A percentile compares a stretch with the other conserved stretches of the same genome.
Evolutionary conservation across 2,113 vertebrate species (phyloP).

Genomic region (Macrotis lagotis): DNA sequence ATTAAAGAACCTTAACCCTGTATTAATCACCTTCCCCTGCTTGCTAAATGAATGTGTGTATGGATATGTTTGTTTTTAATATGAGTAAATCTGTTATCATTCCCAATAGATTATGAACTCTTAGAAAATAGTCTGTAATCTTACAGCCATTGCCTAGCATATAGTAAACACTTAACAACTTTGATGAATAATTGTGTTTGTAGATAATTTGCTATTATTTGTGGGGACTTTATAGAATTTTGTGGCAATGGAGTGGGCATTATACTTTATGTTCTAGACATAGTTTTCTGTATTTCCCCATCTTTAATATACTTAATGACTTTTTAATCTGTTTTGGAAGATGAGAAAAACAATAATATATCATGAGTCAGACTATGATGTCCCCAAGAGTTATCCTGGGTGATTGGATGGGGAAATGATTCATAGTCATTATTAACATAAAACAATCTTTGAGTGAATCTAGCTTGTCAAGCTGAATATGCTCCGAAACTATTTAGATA

Average conservation of each 20-base stretch:
- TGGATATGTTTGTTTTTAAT: too few relatives aligned
- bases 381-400: neutral
- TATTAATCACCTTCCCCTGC: neutral
- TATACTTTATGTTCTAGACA: neutral
- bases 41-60: neutral
- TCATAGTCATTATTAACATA: neutral
- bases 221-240: neutral
- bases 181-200: neutral
- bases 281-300: neutral
- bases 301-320: neutral
- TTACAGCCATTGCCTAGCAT: neutral
- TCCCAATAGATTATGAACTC: neutral
- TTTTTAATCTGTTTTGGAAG: neutral
- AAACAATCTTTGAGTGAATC: too few relatives aligned
- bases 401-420: neutral
- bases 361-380: neutral
- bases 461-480: neutral
- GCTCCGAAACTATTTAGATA: neutral
- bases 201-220: neutral
- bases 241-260: neutral
- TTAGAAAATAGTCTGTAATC: neutral
- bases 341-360: neutral
- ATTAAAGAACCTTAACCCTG: neutral
- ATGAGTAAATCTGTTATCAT: neutral
- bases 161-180: neutral